Evolutionary conservation across 1,140 invertebrate genomes (phyloP), one percentile per base, ranked within the genome.

Genomic region (Leptonema lineaticorne): DNA sequence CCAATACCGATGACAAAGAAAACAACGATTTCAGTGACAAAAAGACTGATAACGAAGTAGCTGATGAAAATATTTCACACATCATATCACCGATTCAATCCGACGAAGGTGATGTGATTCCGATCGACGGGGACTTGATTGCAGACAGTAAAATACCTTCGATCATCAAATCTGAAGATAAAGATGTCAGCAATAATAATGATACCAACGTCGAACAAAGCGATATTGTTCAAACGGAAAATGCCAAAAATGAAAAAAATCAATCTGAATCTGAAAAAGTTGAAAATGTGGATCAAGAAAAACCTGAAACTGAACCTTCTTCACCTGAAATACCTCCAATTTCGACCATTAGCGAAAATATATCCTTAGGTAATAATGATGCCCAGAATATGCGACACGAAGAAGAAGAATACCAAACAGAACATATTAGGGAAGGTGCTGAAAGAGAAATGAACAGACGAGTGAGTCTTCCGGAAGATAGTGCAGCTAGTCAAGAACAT

Each of bases 301-400:
- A 84, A 69, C 67, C 79, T 78, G 74, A 76, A 75, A 79, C 84
- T 77, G 79, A 78, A 65, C 82, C 84, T 77, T 83, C 83, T 74
- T 82, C 84, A 69, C 84, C 86, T 73, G 87, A 88, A 81, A 88
- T 89, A 71, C 84, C 87, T 76, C 87, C 88, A 72, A 89, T 90
- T 82, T 88, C 88, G 70, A 88, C 87, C 74, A 88, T 89, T 76
- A 89, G 88, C 83, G 88, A 90, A 66, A 83, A 82, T 69, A 83
- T 83, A 69, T 80, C 80, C 0, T 69, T 81, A 28, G 76, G 77
- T 4, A 82, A 83, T 68, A 81, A 79, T 9, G 77, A 81, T 48
- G 71, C 76, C 27, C 77, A 62, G 27, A 67, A 46, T 18, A 48
- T 70, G 16, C 71, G 73, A 16, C 64, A 81, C 16, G 74, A 75